Evolutionary conservation across 2,113 vertebrate genomes (phyloP), one percentile per base, ranked within the genome.

Genomic region (Gallinago jamesoni): DNA sequence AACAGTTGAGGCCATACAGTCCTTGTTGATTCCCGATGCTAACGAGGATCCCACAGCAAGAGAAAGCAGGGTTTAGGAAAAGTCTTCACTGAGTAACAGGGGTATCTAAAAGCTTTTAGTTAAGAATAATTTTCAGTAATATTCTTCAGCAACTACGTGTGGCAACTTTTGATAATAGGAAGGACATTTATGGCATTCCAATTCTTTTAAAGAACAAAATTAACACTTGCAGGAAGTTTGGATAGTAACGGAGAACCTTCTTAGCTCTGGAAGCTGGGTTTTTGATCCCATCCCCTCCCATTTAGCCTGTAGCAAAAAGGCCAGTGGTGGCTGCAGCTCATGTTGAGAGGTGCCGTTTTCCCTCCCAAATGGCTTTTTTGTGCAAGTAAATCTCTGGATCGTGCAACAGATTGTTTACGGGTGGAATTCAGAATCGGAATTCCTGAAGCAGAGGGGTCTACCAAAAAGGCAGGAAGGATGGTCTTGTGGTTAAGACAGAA

Each of bases 371-470:
- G 45, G 64, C 50, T 91, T 83, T 68, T 84, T 66, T 52, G 50
- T 39, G 50, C 59, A 78, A 86, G 33, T 56, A 81, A 90, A 87
- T 86, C 86, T 64, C 45, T 81, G 68, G 83, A 67, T 88, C 68
- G 0, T 56, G 45, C 78, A 91, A 62, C 35, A 79, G 82, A 67
- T 72, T 87, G 78, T 79, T 95, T 66, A 75, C 33, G 94, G 84
- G 69, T 89, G 77, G 72, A 86, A 95, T 93, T 90, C 8, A 23
- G 81, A 93, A 87, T 72, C 3, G 33, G 86, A 92, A 96, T 94
- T 95, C 84, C 95, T 96, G 78, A 84, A 94, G 90, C 86, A 95
- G 89, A 96, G 89, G 81, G 89, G 89, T 91, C 96, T 94, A 96
- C 92, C 89, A 69, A 94, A 84, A 76, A 81, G 90, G 69, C 93